Base-by-base conservation (phyloP, 2,797 vertebrate species). In the Halcyon leucocephala region DNA sequence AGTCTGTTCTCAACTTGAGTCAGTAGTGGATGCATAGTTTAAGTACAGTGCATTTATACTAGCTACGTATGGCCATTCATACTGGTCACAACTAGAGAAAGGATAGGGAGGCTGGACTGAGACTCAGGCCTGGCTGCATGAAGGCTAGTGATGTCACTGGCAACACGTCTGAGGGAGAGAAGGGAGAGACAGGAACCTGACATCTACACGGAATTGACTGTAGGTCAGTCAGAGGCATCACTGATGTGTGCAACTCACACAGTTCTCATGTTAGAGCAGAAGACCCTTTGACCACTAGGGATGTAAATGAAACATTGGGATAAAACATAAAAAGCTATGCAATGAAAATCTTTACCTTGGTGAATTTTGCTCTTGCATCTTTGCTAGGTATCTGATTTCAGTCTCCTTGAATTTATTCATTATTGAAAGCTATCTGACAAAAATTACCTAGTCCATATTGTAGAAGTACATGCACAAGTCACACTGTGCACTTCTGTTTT, bases 381-480 rank as follows among this genome's bases (percentile, higher is more conserved):
- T 73, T 52, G 26, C 9, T 37, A 44, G 18, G 16, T 49, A 19
- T 52, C 46, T 44, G 25, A 64, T 46, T 81, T 83, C 49, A 78
- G 9, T 70, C 52, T 54, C 48, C 29, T 85, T 62, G 20, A 67
- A 57, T 82, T 84, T 71, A 33, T 51, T 84, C 15, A 60, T 89
- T 70, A 71, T 70, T 83, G 33, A 86, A 78, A 84, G 49, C 14
- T 42, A 73, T 46, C 46, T 58, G 69, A 48, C 25, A 83, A 85
- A 78, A 90, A 62, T 31, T 44, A 73, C 12, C 33, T 66, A 35
- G 28, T 51, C 20, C 3, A 2, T 51, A 42, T 60, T 28, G 28
- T 46, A 28, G 33, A 89, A 91, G 25, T 57, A 42, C 24, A 25
- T 17, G 52, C 42, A 60, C 13, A 37, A 76, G 31, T 44, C 54